A percentile compares a stretch with the other conserved stretches of the same genome.
These are phyloP conservation scores for Grapholita molesta DNA, from an alignment of 1,140 invertebrate species.

Conservation along the genomic window DNA sequence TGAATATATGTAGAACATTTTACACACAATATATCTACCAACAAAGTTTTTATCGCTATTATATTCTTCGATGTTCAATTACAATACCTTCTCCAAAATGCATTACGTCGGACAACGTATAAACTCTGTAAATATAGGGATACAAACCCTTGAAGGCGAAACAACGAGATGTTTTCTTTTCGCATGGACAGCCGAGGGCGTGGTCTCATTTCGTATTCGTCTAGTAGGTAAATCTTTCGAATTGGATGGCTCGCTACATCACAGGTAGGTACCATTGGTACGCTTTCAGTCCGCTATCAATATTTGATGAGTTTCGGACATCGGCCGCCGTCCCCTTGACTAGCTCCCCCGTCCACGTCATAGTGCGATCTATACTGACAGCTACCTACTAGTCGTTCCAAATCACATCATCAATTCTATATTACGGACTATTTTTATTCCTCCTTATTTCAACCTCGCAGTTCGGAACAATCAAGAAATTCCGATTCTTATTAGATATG, in stretches of 20 bases:
- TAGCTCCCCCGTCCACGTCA: conserved; percentile 27
- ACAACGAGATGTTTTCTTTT: not conserved
- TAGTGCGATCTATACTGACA: conserved; percentile 17
- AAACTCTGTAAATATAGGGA: not conserved
- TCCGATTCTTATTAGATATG: not conserved
- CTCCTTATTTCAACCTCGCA: not conserved
- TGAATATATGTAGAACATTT: no score
- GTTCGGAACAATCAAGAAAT: not conserved
- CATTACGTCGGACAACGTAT: not conserved
- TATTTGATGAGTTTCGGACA: conserved; percentile 69
- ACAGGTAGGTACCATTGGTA: conserved; percentile 32
- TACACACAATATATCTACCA: no score
- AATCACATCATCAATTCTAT: conserved; percentile 22
- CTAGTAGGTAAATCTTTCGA: conserved; percentile 39
- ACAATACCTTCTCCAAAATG: not conserved
- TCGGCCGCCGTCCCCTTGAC: conserved; percentile 26
- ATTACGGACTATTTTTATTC: conserved; percentile 4
- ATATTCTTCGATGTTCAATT: no score
- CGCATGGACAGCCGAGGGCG: conserved; percentile 29
- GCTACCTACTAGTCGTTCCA: not conserved
- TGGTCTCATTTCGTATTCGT: conserved; percentile 51
- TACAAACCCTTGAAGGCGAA: not conserved
- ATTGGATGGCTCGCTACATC: conserved; percentile 24
- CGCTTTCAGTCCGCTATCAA: conserved; percentile 58
- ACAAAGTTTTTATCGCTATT: no score